Evolutionary conservation across 30 jellyfish, hydroid and myxozoan genomes (phyloP).

Genomic region (Catostylus mosaicus): DNA sequence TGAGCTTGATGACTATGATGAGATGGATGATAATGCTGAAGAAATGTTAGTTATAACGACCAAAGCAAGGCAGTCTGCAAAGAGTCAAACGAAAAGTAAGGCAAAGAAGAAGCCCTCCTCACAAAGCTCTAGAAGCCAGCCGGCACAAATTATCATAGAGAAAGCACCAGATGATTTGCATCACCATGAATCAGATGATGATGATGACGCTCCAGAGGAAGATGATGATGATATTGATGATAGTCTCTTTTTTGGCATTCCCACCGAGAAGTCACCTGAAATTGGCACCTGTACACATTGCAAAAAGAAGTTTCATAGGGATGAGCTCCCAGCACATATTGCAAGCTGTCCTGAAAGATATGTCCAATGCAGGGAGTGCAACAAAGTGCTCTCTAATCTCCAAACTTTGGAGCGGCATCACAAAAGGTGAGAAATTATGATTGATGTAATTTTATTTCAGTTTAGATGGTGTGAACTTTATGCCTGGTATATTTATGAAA

Average conservation of each 20-base stretch:
- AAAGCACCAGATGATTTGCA: slow-evolving; percentile 21
- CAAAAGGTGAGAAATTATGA: slow-evolving; percentile 64
- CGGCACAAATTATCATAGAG: slow-evolving; percentile 44
- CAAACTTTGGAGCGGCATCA: slow-evolving; percentile 99
- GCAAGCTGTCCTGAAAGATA: slow-evolving; percentile 96
- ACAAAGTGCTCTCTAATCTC: slow-evolving; percentile 91
- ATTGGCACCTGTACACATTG: slow-evolving; percentile 70
- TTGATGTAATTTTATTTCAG: too few species aligned
- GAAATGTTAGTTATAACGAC: slow-evolving; percentile 41
- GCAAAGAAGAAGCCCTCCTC: slow-evolving; percentile 8
- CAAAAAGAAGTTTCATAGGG: slow-evolving; percentile 85
- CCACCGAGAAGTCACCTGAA: slow-evolving; percentile 77
- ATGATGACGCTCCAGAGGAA: slow-evolving; percentile 89
- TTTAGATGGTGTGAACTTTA: too few species aligned
- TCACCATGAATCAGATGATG: slow-evolving; percentile 84
- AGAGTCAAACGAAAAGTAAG: background rate
- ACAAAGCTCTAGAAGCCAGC: background rate
- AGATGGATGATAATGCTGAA: slow-evolving; percentile 9
- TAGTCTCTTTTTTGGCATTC: slow-evolving; percentile 92
- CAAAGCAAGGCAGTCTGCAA: slow-evolving; percentile 23
- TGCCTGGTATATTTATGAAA: too few species aligned
- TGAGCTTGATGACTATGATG: slow-evolving; percentile 25
- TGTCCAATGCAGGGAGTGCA: slow-evolving; percentile 99
- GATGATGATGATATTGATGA: slow-evolving; percentile 98
- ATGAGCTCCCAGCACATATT: slow-evolving; percentile 92